Evolutionary conservation across 64 coral and sea anemone genomes (phyloP).

Genomic region (Dendrophyllia cribrosa): DNA sequence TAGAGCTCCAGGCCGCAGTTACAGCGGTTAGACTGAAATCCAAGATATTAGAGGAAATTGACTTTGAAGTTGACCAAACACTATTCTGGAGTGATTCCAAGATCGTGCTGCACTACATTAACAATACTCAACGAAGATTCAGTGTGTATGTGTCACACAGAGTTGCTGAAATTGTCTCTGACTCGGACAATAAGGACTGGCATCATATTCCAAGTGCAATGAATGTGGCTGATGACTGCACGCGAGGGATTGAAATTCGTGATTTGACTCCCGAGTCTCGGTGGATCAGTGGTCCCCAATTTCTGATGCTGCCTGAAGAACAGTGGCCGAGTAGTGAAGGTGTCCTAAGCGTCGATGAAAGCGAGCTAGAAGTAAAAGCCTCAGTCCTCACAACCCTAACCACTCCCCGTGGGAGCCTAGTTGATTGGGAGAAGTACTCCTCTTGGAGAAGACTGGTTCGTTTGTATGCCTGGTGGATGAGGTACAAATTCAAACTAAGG

Average conservation of each 20-base stretch:
- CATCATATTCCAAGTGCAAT: too few relatives aligned
- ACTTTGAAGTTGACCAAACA: too few relatives aligned
- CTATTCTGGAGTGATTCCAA: too few relatives aligned
- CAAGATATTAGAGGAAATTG: too few relatives aligned
- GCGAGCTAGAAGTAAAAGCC: neutral
- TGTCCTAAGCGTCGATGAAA: neutral
- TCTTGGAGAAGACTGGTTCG: neutral
- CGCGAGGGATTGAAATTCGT: neutral
- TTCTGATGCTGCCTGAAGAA: neutral
- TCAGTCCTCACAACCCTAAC: neutral
- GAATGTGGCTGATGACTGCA: too few relatives aligned
- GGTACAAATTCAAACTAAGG: neutral
- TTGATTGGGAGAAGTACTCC: neutral
- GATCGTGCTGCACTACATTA: too few relatives aligned
- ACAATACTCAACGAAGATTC: too few relatives aligned
- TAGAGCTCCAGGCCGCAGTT: too few relatives aligned
- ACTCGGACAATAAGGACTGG: too few relatives aligned
- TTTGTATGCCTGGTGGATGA: neutral
- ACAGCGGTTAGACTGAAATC: too few relatives aligned
- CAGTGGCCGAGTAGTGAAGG: neutral
- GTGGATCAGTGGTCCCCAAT: conserved; percentile 19
- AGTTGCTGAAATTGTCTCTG: too few relatives aligned
- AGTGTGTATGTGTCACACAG: too few relatives aligned
- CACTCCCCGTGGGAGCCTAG: neutral
- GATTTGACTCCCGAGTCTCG: conserved; percentile 3